Base-by-base conservation (phyloP, 2,797 vertebrate genomes). In the Sebastes dallii region DNA sequence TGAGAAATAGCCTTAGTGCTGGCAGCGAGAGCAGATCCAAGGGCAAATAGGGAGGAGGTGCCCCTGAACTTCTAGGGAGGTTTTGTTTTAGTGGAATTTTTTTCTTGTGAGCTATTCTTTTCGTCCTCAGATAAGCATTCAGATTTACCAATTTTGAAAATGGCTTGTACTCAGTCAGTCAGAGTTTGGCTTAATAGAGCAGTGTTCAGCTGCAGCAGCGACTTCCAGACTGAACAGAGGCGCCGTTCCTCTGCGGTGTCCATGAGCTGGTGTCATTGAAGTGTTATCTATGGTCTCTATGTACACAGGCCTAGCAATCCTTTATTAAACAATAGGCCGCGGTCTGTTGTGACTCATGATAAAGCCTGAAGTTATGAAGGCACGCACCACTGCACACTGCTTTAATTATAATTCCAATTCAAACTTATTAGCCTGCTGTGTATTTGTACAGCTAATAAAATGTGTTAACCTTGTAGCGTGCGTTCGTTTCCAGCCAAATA, bases 401-500 rank as follows among this genome's bases (percentile, higher is more conserved):
- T 94, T 94, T 94, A 93, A 94, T 94, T 94, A 93, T 77, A 90
- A 86, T 86, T 86, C 79, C 75, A 83, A 84, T 86, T 82, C 86
- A 89, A 89, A 90, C 80, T 76, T 92, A 91, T 89, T 91, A 92
- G 77, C 69, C 81, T 74, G 73, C 78, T 77, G 75, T 80, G 85
- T 86, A 77, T 91, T 88, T 90, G 80, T 77, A 73, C 68, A 82
- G 64, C 59, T 85, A 82, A 89, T 88, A 76, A 85, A 77, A 81
- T 72, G 72, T 78, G 83, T 86, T 85, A 82, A 78, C 79, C 77
- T 29, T 72, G 78, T 27, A 62, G 64, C 65, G 70, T 72, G 80
- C 65, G 52, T 78, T 90, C 30, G 65, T n/a, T 82, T 66, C 34
- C 60, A 66, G 84, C 66, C 39, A 70, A 89, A 85, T 78, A 66